These are phyloP conservation scores for Neotragus pygmaeus DNA, from an alignment of 2,113 vertebrate species.

Conservation along the genomic window DNA sequence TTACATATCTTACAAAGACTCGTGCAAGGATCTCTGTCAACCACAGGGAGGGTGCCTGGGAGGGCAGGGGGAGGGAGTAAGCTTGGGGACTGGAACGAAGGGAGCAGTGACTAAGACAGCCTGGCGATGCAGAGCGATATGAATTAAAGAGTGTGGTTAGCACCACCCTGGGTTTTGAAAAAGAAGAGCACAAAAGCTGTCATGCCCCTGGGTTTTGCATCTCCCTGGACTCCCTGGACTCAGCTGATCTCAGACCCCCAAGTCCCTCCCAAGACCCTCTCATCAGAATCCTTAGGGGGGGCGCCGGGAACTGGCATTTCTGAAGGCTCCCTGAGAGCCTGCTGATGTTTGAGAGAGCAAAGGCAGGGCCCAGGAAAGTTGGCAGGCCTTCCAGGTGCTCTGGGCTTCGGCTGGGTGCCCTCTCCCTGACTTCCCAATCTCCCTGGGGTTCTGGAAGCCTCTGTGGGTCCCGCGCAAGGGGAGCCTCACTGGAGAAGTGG, in stretches of 20 bases:
- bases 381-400: background rate
- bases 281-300: too few relatives aligned
- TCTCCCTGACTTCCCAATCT: background rate
- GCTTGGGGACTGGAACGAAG: accelerated
- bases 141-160: background rate
- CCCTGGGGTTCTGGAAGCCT: background rate
- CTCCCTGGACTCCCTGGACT: background rate
- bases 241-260: background rate
- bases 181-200: background rate
- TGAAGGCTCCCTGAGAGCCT: background rate
- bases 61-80: background rate
- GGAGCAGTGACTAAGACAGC: background rate
- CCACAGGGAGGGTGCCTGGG: background rate
- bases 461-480: background rate
- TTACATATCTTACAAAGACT: background rate
- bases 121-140: accelerated
- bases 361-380: background rate
- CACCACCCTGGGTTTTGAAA: background rate
- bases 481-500: background rate
- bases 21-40: background rate
- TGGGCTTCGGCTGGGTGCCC: background rate
- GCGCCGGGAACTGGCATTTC: background rate
- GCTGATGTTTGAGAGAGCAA: background rate
- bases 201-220: background rate
- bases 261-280: background rate